These are phyloP conservation scores for Lymantria monacha DNA, from an alignment of 2,888 invertebrate genomes.

Conservation along the genomic window DNA sequence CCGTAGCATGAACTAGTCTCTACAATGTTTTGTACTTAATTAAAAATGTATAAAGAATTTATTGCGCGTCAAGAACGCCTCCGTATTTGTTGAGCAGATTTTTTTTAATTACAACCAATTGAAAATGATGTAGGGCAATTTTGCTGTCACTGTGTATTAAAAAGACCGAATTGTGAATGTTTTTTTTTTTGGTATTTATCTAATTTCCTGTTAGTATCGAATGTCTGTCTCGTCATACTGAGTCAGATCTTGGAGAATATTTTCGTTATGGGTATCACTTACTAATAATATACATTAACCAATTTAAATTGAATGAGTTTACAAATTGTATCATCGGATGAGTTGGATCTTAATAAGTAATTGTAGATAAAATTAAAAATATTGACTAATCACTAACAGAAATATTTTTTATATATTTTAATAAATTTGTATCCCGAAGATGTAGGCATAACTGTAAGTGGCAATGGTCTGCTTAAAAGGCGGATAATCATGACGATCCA, in stretches of 20 bases:
- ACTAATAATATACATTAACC: constrained; percentile 7
- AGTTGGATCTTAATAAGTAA: constrained; percentile 6
- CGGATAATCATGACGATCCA: no score
- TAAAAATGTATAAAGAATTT: constrained; percentile 75
- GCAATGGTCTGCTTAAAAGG: no score
- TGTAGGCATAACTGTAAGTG: no score
- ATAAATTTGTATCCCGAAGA: no score
- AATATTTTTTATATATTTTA: no score
- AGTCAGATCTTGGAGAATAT: constrained; percentile 35
- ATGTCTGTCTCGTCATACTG: constrained; percentile 42
- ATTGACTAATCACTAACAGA: constrained; percentile 27
- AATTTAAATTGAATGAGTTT: constrained; percentile 2
- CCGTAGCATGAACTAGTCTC: constrained; percentile 54
- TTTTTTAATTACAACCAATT: constrained; percentile 54
- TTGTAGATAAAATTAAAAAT: constrained; percentile 22
- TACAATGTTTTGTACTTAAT: constrained; percentile 74
- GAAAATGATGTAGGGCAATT: constrained; percentile 37
- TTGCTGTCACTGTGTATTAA: constrained; percentile 30
- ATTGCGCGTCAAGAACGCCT: constrained; percentile 64
- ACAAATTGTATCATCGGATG: background rate
- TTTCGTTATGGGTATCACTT: constrained; percentile 11
- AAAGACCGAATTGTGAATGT: constrained; percentile 33
- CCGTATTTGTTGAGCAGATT: constrained; percentile 57
- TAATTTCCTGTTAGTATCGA: constrained; percentile 65
- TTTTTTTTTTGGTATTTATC: constrained; percentile 48